Conservation (phyloP, 1,140 invertebrate genomes). For the Meloidogyne hapla region DNA sequence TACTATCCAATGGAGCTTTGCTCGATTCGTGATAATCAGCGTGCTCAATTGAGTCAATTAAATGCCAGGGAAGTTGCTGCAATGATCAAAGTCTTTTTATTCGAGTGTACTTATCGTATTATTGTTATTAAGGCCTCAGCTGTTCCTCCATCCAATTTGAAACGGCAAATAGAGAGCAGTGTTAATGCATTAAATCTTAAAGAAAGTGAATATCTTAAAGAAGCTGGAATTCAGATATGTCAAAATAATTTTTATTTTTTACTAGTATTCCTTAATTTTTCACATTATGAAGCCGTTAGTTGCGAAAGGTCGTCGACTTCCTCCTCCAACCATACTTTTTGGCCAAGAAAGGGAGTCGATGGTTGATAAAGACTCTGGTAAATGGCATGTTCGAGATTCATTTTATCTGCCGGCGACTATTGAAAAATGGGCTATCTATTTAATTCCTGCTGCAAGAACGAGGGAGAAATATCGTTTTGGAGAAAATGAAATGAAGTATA, state of each 20-base stretch:
- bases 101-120: background rate
- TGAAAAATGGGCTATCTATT: constrained; percentile 34
- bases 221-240: constrained; percentile 22
- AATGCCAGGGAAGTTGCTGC: constrained; percentile 35
- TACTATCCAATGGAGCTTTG: constrained; percentile 40
- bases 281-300: constrained; percentile 26
- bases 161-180: constrained; percentile 35
- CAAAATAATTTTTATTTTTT: background rate
- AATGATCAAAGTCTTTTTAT: constrained; percentile 30
- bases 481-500: constrained; percentile 7
- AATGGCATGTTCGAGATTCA: constrained; percentile 28
- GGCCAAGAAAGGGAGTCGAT: background rate
- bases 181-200: constrained; percentile 27
- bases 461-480: constrained; percentile 7
- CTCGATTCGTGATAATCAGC: constrained; percentile 32
- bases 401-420: constrained; percentile 29
- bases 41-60: constrained; percentile 33
- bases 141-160: constrained; percentile 29
- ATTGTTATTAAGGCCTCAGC: constrained; percentile 28
- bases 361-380: constrained; percentile 17
- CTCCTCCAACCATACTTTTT: constrained; percentile 20
- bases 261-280: background rate
- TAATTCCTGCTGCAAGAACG: constrained; percentile 20
- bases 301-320: constrained; percentile 22
- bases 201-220: constrained; percentile 29